Evolutionary conservation across 92 coral and sea anemone species (phyloP), one percentile per base, ranked within the genome.

Genomic region (Bergia sp.): DNA sequence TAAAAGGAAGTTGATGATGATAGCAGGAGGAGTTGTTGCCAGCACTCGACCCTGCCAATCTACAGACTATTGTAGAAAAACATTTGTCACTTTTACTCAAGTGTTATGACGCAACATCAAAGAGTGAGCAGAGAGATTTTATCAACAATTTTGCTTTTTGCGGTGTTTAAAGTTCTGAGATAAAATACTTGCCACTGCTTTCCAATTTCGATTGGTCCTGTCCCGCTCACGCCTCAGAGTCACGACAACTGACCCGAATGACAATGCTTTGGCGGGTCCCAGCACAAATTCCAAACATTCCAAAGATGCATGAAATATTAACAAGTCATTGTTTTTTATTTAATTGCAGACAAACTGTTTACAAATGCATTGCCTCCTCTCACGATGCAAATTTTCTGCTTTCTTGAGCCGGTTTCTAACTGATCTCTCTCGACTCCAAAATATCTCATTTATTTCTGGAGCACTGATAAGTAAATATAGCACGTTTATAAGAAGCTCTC

Each of bases 231-330:
- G 41, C 78, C 44, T 37, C 66, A 8, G 0, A 53, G 66, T 67
- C 79, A 84, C 61, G 39, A 36, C 78, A 45, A 20, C 72, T 42
- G 45, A 16, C 82, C 37, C 79, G 43, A 16, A 57, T n/a, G 36
- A 4, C 38, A 3, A 49, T 23, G 87, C 89, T 49, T 76, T 86
- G 83, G 83, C 83, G 83, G 73, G 7, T 49, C 12, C 69, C 66
- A 18, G 55, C 37, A 16, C 81, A 91, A 80, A 85, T 91, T 89
- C 80, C 87, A 50, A 20, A 38, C 94, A 91, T 91, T 89, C 94
- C 85, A 64, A 12, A 38, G 82, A 89, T 89, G 67, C 64, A 64
- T 65, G 71, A 78, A 80, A 74, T 89, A 78, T 78, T 77, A 85
- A 58, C 66, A 65, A 47, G 66, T 80, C 90, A 91, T 89, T 91